A percentile compares a stretch with the other conserved stretches of the same genome.
Conservation (phyloP, 2,113 vertebrate genomes). For the Tachuris rubrigastra region DNA sequence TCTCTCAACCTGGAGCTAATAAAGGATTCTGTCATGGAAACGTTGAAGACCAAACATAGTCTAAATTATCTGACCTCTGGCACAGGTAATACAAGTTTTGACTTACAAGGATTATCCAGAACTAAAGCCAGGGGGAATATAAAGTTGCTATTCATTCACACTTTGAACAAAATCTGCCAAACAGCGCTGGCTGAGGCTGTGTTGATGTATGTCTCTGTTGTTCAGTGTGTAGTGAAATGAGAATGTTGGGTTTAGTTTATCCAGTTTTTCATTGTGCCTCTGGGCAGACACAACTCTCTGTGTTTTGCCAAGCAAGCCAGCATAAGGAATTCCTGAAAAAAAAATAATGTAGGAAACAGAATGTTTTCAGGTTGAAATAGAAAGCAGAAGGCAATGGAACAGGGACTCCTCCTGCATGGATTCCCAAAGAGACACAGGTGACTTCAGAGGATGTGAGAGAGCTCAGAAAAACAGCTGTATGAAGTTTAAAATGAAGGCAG, state of each 20-base stretch:
- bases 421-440: background rate
- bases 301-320: constrained; percentile 39
- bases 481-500: background rate
- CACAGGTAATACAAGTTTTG: constrained; percentile 39
- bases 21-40: constrained; percentile 60
- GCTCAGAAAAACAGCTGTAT: rapidly evolving
- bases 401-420: background rate
- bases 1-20: constrained; percentile 34
- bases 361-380: constrained; percentile 29
- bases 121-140: constrained; percentile 31
- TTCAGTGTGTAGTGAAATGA: background rate
- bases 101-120: constrained; percentile 25
- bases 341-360: constrained; percentile 25
- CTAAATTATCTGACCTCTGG: constrained; percentile 45
- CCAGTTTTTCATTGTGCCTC: constrained; percentile 33
- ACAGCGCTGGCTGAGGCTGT: background rate
- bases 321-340: constrained; percentile 35
- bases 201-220: constrained; percentile 21
- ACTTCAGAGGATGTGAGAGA: background rate
- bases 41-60: background rate
- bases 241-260: background rate
- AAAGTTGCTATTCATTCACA: constrained; percentile 58
- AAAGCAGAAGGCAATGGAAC: constrained; percentile 26
- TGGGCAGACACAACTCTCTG: background rate
- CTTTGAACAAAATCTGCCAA: constrained; percentile 29